Percentiles rank a stretch among this genome's conserved stretches.
These are phyloP conservation scores for Tuta absoluta DNA, from an alignment of 2,888 invertebrate species.

Conservation along the genomic window DNA sequence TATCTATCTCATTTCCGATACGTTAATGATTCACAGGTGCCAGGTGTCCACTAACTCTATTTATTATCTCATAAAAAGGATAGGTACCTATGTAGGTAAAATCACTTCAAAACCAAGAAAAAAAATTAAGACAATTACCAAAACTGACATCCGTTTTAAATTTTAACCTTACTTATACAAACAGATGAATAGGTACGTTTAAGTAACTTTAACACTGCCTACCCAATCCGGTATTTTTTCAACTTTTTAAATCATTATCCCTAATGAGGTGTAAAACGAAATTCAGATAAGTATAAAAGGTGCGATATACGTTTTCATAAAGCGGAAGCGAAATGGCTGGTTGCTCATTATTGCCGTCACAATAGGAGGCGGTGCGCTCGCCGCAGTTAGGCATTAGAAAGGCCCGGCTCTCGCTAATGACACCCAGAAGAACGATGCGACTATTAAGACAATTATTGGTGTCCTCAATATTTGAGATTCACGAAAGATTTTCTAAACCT, in stretches of 20 bases:
- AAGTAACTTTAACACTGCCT: neutral
- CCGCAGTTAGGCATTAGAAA: slow-evolving; percentile 77
- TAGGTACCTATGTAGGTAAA: no score
- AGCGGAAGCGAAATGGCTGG: slow-evolving; percentile 68
- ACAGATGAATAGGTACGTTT: no score
- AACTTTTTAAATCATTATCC: slow-evolving; percentile 30
- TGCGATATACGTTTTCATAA: slow-evolving; percentile 46
- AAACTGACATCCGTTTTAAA: no score
- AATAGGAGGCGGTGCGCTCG: slow-evolving; percentile 66
- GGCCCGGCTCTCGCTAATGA: slow-evolving; percentile 75
- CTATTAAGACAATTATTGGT: slow-evolving; percentile 29
- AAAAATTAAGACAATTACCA: no score
- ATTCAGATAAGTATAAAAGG: slow-evolving; percentile 38
- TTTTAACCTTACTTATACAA: no score
- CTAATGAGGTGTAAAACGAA: slow-evolving; percentile 44
- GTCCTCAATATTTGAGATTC: no score
- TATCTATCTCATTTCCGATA: no score
- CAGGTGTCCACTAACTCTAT: no score
- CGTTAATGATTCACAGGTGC: no score
- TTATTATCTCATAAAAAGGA: no score
- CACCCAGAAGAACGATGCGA: slow-evolving; percentile 63
- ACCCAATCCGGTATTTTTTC: neutral
- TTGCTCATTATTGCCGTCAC: slow-evolving; percentile 74
- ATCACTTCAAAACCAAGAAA: no score
- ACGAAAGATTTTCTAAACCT: no score